Evolutionary conservation across 1,140 invertebrate species (phyloP), one percentile per base, ranked within the genome.

Genomic region (Bombus vancouverensis): DNA sequence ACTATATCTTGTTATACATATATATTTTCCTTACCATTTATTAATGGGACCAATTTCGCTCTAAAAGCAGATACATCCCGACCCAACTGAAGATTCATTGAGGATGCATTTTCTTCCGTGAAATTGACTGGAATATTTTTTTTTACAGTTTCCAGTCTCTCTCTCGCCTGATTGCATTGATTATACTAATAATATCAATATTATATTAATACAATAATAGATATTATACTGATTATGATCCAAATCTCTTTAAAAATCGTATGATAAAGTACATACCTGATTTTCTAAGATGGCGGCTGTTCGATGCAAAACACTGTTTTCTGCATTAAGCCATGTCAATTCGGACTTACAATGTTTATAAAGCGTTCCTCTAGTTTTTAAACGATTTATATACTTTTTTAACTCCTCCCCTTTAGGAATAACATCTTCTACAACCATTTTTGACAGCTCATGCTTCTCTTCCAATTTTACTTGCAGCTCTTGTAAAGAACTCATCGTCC

Each of bases 291-390:
- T 96, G 88, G 96, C 96, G 15, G 96, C 90, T 0, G 97, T 97
- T 42, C 97, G 94, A 81, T 95, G 95, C 4, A 98, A 91, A 5
- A 97, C 96, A 18, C 97, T 97, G 89, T 94, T 94, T 93, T 97
- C 97, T 32, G 97, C 97, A 97, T 96, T 34, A 97, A 93, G 72
- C 97, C 96, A 62, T 0, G 97, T 96, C 71, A 98, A 93, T 93
- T 97, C 97, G 13, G 97, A 96, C 92, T 97, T 95, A 90, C 97
- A 97, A 90, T 97, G 96, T 94, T 98, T 98, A 92, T 98, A 98
- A 1, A 97, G 95, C 8, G 96, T 97, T 91, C 97, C 98, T 91
- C 98, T 98, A 65, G 96, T 96, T 76, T 98, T 96, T 39, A 98
- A 93, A 89, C 97, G 97, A 92, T 96, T 97, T 1, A 98, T 97